Conservation (phyloP, 2,113 vertebrate genomes). For the Phrynocephalus versicolor region DNA sequence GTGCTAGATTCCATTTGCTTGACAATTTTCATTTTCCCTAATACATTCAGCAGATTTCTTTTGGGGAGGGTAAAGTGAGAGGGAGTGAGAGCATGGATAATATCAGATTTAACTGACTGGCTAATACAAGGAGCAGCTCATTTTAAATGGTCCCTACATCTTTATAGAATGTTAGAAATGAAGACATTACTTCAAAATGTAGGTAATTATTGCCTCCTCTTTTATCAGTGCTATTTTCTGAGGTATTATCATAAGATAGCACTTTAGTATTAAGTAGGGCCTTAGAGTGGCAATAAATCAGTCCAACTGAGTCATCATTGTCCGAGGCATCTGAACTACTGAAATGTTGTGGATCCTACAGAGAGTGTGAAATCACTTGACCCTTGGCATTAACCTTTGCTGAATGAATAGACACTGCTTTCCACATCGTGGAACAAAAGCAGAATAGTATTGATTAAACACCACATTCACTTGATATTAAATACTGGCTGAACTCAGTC, state of each 20-base stretch:
- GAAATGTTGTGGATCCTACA: conserved; percentile 88
- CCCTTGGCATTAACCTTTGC: conserved; percentile 98
- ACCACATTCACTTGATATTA: conserved; percentile 94
- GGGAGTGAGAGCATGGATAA: conserved; percentile 63
- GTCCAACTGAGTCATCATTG: conserved; percentile 95
- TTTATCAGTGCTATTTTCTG: conserved; percentile 83
- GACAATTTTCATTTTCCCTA: conserved; percentile 67
- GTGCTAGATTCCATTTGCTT: conserved; percentile 60
- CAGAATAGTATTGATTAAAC: conserved; percentile 97
- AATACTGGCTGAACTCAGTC: conserved; percentile 87
- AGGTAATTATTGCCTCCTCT: conserved; percentile 83
- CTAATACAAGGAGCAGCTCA: conserved; percentile 78
- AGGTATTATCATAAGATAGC: conserved; percentile 96
- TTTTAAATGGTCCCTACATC: conserved; percentile 80
- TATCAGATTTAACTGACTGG: conserved; percentile 74
- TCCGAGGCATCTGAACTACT: conserved; percentile 88
- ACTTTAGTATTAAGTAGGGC: conserved; percentile 82
- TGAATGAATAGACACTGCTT: conserved; percentile 91
- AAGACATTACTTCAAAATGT: conserved; percentile 84
- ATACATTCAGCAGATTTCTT: conserved; percentile 56
- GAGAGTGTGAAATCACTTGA: conserved; percentile 99
- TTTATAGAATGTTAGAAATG: conserved; percentile 80
- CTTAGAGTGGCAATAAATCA: conserved; percentile 95
- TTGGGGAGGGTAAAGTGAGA: conserved; percentile 42
- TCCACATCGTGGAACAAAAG: conserved; percentile 92